Percentiles rank a stretch among this genome's conserved stretches.
Conservation (phyloP, 1,140 invertebrate species). For the Lordiphosa clarofinis region DNA sequence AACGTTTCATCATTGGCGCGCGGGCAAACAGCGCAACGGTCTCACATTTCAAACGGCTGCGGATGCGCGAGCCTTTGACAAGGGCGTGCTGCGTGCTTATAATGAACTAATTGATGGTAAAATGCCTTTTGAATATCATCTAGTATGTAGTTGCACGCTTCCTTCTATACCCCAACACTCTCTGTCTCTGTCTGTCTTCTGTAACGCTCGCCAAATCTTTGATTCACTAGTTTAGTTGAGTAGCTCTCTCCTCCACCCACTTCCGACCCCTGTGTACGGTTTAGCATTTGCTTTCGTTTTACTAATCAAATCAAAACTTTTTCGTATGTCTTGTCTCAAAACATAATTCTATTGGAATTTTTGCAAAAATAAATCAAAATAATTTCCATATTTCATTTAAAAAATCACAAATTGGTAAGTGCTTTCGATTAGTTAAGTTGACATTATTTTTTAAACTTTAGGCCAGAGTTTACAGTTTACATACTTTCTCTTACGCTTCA, state of each 20-base stretch:
- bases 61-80: conserved; percentile 96
- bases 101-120: conserved; percentile 95
- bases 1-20: conserved; percentile 98
- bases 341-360: conserved; percentile 58
- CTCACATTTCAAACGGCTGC: conserved; percentile 96
- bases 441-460: conserved; percentile 8
- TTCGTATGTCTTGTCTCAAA: conserved; percentile 57
- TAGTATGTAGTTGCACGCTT: conserved; percentile 52
- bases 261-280: conserved; percentile 11
- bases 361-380: conserved; percentile 42
- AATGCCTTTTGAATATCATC: conserved; percentile 7
- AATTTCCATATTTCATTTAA: conserved; percentile 54
- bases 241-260: conserved; percentile 1
- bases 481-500: conserved; percentile 8
- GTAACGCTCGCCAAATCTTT: conserved; percentile 9
- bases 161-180: conserved; percentile 11
- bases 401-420: conserved; percentile 65
- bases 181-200: conserved; percentile 25
- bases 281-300: conserved; percentile 59
- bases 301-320: conserved; percentile 61
- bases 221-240: conserved; percentile 16
- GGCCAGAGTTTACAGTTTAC: conserved; percentile 16
- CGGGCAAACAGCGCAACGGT: conserved; percentile 96
- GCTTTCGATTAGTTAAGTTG: conserved; percentile 37
- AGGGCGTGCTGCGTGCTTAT: conserved; percentile 92